These are phyloP conservation scores for Microctenopoma lineatum DNA, from an alignment of 2,797 vertebrate species.

Conservation along the genomic window DNA sequence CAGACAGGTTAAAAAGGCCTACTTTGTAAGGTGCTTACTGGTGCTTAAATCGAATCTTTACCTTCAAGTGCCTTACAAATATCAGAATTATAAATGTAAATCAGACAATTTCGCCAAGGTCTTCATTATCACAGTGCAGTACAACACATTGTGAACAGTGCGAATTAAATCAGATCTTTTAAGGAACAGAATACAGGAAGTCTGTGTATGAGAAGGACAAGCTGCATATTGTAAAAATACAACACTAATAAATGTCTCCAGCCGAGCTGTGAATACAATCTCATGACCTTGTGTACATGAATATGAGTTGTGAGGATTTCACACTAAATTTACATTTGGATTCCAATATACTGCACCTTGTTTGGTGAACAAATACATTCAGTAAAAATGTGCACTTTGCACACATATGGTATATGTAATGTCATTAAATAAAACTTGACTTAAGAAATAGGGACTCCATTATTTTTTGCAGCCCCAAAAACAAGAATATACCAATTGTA, in stretches of 20 bases:
- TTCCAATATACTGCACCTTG: constrained; percentile 1
- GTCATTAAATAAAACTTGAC: not conserved
- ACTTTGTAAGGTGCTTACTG: not conserved
- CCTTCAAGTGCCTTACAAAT: constrained; percentile 56
- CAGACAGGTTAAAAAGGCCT: not conserved
- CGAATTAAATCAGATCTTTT: constrained; percentile 37
- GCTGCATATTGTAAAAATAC: constrained; percentile 6
- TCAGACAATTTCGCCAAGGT: constrained; percentile 63
- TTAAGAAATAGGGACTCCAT: not conserved
- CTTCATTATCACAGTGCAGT: constrained; percentile 21
- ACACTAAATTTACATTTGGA: constrained; percentile 22
- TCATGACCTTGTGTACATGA: constrained; percentile 20
- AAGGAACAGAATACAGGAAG: not conserved
- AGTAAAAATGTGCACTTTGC: too few relatives aligned
- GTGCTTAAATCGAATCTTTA: constrained; percentile 27
- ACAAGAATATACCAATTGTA: not conserved
- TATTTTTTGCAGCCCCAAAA: not conserved
- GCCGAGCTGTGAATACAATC: constrained; percentile 17
- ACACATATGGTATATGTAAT: too few relatives aligned
- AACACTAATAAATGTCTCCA: constrained; percentile 11
- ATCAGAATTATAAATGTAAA: constrained; percentile 74
- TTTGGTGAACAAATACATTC: too few relatives aligned
- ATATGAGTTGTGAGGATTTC: constrained; percentile 29
- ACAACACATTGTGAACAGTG: constrained; percentile 21
- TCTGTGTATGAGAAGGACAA: constrained; percentile 4